Evolutionary conservation across 2,797 vertebrate genomes (phyloP).

Genomic region (Rhinichthys osculus): DNA sequence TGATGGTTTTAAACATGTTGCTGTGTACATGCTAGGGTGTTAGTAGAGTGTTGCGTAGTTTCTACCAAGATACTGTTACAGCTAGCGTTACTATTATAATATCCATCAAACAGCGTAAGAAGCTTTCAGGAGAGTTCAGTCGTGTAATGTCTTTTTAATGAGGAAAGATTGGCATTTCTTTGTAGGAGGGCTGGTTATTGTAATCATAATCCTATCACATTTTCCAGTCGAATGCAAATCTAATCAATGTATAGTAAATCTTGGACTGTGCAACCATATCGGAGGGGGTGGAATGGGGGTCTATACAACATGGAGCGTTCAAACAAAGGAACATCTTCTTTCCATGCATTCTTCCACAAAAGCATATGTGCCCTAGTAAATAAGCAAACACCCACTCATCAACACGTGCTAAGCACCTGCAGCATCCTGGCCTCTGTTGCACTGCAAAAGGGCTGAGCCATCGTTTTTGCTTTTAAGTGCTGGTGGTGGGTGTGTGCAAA

Average conservation of each 20-base stretch:
- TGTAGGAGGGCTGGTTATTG: slow-evolving; percentile 1
- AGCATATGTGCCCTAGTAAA: slow-evolving; percentile 7
- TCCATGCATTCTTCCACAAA: background rate
- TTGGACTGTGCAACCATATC: background rate
- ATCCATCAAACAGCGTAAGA: background rate
- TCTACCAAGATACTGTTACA: background rate
- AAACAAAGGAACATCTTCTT: slow-evolving; percentile 3
- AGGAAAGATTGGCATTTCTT: background rate
- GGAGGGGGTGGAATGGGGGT: slow-evolving; percentile 84
- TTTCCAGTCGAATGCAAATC: slow-evolving; percentile 86
- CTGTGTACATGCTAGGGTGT: background rate
- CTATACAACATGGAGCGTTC: slow-evolving; percentile 59
- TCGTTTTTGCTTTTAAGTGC: slow-evolving; percentile 40
- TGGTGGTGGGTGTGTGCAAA: slow-evolving; percentile 41
- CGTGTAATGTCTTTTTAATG: background rate
- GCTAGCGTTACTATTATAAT: background rate
- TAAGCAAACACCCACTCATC: slow-evolving; percentile 35
- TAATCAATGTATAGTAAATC: slow-evolving; percentile 18
- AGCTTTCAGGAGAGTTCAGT: background rate
- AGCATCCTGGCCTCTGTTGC: slow-evolving; percentile 56
- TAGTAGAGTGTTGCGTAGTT: background rate
- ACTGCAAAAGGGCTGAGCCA: slow-evolving; percentile 53
- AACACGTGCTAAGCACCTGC: slow-evolving; percentile 64
- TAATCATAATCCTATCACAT: slow-evolving; percentile 78
- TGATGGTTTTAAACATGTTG: background rate